Conservation (phyloP, 2,797 vertebrate species). For the Pangasius larnaudii region DNA sequence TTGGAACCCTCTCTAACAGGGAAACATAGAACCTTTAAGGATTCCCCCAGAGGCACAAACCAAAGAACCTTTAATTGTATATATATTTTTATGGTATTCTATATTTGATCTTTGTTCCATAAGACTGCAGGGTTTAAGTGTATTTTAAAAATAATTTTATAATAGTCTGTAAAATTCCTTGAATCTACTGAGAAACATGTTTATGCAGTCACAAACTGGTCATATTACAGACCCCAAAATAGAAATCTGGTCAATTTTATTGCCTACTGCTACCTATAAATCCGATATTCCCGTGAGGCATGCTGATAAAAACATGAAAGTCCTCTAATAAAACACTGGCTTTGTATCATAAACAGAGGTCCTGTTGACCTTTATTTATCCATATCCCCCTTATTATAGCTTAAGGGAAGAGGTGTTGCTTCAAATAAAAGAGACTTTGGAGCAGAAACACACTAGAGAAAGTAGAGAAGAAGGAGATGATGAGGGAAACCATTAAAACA, state of each 20-base stretch:
- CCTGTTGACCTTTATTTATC: conserved; percentile 17
- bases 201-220: conserved; percentile 36
- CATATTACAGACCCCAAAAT: conserved; percentile 15
- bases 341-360: conserved; percentile 37
- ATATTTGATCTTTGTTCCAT: not conserved
- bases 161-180: not conserved
- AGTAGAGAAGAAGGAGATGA: not conserved
- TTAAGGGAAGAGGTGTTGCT: not conserved
- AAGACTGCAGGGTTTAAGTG: not conserved
- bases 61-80: not conserved
- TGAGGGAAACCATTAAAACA: conserved; percentile 23
- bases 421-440: not conserved
- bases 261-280: conserved; percentile 25
- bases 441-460: not conserved
- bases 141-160: not conserved
- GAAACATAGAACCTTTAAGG: not conserved
- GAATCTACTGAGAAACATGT: not conserved
- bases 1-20: not conserved
- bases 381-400: conserved; percentile 7
- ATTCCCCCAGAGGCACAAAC: not conserved
- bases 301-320: conserved; percentile 45
- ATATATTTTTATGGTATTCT: not conserved
- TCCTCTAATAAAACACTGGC: conserved; percentile 22
- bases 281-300: conserved; percentile 25
- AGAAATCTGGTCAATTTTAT: conserved; percentile 30